A percentile compares a stretch with the other conserved stretches of the same genome.
Conservation (phyloP, 2,113 vertebrate species). For the Amphiprion percula region DNA sequence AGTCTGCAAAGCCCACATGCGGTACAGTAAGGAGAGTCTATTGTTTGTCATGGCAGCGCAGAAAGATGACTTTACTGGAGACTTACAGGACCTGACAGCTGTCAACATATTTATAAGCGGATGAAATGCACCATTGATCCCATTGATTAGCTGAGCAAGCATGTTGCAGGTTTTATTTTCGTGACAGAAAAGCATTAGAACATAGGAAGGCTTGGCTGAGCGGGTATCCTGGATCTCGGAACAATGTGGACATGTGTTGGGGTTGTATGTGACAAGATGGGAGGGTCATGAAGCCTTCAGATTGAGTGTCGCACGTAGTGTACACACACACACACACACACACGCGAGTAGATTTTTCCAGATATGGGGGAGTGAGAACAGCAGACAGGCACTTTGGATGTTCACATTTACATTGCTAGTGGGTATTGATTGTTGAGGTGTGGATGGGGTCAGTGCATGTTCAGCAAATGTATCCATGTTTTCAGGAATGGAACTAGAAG, state of each 20-base stretch:
- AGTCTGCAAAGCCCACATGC: not conserved
- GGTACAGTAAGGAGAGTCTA: not conserved
- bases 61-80: conserved; percentile 25
- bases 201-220: conserved; percentile 37
- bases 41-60: not conserved
- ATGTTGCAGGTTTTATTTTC: conserved; percentile 86
- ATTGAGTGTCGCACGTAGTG: conserved; percentile 5
- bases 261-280: conserved; percentile 42
- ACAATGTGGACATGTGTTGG: conserved; percentile 34
- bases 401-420: conserved; percentile 43
- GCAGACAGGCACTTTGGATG: conserved; percentile 12
- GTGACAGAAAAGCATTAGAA: conserved; percentile 86
- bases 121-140: conserved; percentile 59
- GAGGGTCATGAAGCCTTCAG: conserved; percentile 13
- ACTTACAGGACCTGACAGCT: conserved; percentile 48
- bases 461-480: conserved; percentile 26
- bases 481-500: not conserved
- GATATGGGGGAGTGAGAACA: conserved; percentile 6
- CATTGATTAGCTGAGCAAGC: conserved; percentile 86
- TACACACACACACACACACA: conserved; percentile 6
- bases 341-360: conserved; percentile 1
- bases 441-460: not conserved
- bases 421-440: conserved; percentile 44
- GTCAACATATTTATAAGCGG: conserved; percentile 67
- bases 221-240: not conserved